Base-by-base conservation (phyloP, 2,797 vertebrate genomes). In the Mionectes olivaceus region DNA sequence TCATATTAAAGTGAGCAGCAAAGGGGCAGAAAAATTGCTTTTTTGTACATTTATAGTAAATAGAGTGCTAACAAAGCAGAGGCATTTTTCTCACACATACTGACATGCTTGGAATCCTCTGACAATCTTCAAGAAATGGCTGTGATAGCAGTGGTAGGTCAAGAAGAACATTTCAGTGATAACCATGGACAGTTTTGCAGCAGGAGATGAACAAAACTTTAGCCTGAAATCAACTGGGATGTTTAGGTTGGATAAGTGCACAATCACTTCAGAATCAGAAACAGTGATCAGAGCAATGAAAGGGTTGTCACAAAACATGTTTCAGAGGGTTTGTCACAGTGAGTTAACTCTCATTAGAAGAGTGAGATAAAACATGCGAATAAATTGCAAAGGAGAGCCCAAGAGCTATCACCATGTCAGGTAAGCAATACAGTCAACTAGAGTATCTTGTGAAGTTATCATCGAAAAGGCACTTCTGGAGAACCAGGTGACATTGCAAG, bases 251-350 rank as follows among this genome's bases (percentile, higher is more conserved):
- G 37, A 2, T 35, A 70, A 75, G 21, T 2, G 18, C 30, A 59
- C 28, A 32, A 32, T 33, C 32, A 52, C 33, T 19, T 15, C 11
- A 39, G 25, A 15, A 28, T 19, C 41, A 84, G 57, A 71, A 78
- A 47, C 18, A 41, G 43, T 3, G 4, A 65, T 7, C 16, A 27
- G 5, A 68, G 13, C 46, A 64, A 41, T 16, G 25, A 68, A 49
- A 44, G 6, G 5, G 22, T 25, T 61, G 63, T 30, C 32, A 57
- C 25, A 61, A 76, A 76, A n/a, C 0, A 0, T 10, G 27, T 21
- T 65, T 65, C 6, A 13, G 17, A 76, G 16, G 19, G 32, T 64
- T 53, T 73, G 18, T 35, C 33, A 49, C 3, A 63, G 46, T 28
- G 32, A 86, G 43, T 41, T 27, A 63, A n/a, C 24, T 24, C 53